Evolutionary conservation across 2,888 invertebrate genomes (phyloP).

Genomic region (Eretmocerus hayati): DNA sequence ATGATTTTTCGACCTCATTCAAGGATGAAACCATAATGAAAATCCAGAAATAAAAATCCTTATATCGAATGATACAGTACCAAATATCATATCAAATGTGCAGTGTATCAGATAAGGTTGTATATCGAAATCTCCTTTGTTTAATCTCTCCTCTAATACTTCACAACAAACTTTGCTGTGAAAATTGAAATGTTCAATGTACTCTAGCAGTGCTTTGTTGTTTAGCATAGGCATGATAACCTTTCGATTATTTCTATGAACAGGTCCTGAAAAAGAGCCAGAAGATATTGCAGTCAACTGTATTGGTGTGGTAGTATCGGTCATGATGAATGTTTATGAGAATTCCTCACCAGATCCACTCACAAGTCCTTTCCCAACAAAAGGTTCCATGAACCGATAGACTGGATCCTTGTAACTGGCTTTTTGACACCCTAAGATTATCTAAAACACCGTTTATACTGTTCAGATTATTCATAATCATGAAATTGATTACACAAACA

Average conservation of each 20-base stretch:
- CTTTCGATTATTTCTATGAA: slow-evolving; percentile 21
- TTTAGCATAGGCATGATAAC: slow-evolving; percentile 26
- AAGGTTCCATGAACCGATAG: slow-evolving; percentile 27
- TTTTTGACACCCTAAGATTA: slow-evolving; percentile 25
- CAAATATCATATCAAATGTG: slow-evolving; percentile 27
- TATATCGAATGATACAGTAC: slow-evolving; percentile 9
- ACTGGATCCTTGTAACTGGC: slow-evolving; percentile 26
- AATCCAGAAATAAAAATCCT: neutral
- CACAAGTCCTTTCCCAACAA: slow-evolving; percentile 27
- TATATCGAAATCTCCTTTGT: slow-evolving; percentile 25
- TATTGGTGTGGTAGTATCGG: neutral
- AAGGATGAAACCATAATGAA: neutral
- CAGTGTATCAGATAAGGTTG: slow-evolving; percentile 23
- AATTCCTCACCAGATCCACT: slow-evolving; percentile 26
- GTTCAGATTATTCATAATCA: neutral
- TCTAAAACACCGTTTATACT: slow-evolving; percentile 9
- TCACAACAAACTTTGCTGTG: slow-evolving; percentile 24
- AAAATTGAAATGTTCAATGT: slow-evolving; percentile 21
- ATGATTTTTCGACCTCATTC: neutral
- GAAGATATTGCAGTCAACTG: neutral
- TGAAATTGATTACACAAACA: neutral
- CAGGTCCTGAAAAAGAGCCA: slow-evolving; percentile 14
- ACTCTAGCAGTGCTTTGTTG: slow-evolving; percentile 20
- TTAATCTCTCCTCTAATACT: slow-evolving; percentile 22
- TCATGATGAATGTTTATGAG: too few relatives aligned